A percentile compares a stretch with the other conserved stretches of the same genome.
phyloP scores from a whole-genome alignment of 2,888 invertebrate species.

The Dexiosoma caninum region DNA sequence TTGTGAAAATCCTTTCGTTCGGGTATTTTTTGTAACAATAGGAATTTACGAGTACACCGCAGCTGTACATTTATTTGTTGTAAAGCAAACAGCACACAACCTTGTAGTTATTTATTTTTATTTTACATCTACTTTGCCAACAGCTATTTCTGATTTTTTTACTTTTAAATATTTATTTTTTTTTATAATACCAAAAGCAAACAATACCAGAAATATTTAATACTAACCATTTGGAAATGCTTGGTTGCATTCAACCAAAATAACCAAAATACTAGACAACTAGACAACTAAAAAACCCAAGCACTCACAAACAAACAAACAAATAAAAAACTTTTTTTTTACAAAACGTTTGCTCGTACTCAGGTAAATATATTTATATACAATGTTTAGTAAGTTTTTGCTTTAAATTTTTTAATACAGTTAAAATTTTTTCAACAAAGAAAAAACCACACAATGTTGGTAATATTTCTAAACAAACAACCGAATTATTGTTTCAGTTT shows the following conservation, averaged over 20 bases:
- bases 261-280: slow-evolving; percentile 25
- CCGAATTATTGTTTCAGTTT: slow-evolving; percentile 32
- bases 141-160: neutral
- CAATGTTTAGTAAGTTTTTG: slow-evolving; percentile 2
- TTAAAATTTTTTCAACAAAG: slow-evolving; percentile 11
- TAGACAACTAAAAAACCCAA: slow-evolving; percentile 20
- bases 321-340: slow-evolving; percentile 43
- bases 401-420: neutral
- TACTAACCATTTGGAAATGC: slow-evolving; percentile 40
- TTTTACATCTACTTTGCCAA: neutral
- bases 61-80: neutral
- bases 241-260: slow-evolving; percentile 51
- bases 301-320: too few relatives aligned
- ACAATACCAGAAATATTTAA: slow-evolving; percentile 12
- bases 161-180: too few relatives aligned
- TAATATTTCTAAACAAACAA: slow-evolving; percentile 48
- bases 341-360: slow-evolving; percentile 36
- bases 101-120: slow-evolving; percentile 15
- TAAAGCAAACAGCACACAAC: slow-evolving; percentile 2
- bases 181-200: neutral
- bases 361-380: slow-evolving; percentile 33
- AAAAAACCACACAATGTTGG: slow-evolving; percentile 54
- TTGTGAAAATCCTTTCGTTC: neutral
- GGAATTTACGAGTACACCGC: slow-evolving; percentile 27
- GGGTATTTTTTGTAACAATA: neutral